Conservation (phyloP, 1,140 invertebrate species). For the Kradibia gibbosae region DNA sequence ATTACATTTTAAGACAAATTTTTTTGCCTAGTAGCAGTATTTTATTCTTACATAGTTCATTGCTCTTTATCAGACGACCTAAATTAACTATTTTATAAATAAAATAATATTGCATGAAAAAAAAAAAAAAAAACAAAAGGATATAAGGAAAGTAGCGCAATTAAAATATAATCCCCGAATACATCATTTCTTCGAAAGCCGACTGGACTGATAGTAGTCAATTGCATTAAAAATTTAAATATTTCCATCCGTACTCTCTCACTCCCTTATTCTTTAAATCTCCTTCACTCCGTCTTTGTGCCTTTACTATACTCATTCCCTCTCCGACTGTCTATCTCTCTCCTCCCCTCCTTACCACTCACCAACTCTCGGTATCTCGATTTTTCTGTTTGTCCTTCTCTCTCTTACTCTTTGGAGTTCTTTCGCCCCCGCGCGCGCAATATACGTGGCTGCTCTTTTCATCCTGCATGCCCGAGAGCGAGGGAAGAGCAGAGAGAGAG, state of each 20-base stretch:
- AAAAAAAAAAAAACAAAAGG: neutral
- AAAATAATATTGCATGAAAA: neutral
- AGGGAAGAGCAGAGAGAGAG: neutral
- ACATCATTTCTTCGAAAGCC: neutral
- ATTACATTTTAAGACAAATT: conserved; percentile 1
- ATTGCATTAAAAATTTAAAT: conserved; percentile 39
- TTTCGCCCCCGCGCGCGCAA: conserved; percentile 47
- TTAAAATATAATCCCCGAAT: conserved; percentile 1
- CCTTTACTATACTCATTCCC: neutral
- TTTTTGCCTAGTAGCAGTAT: neutral
- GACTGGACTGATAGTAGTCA: neutral
- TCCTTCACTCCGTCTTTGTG: conserved; percentile 30
- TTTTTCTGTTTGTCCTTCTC: conserved; percentile 44
- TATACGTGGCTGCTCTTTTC: conserved; percentile 40
- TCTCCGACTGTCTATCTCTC: neutral
- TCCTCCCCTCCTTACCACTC: conserved; percentile 5
- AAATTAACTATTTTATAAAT: neutral
- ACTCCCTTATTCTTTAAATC: conserved; percentile 33
- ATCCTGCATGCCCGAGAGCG: conserved; percentile 26
- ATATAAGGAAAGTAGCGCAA: neutral
- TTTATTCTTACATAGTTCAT: neutral
- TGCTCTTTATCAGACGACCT: neutral
- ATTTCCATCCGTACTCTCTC: conserved; percentile 30
- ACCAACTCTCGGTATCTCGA: conserved; percentile 35
- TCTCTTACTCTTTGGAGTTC: conserved; percentile 40